Conservation (phyloP, 2,888 invertebrate species). For the Dorcus parallelipipedus region DNA sequence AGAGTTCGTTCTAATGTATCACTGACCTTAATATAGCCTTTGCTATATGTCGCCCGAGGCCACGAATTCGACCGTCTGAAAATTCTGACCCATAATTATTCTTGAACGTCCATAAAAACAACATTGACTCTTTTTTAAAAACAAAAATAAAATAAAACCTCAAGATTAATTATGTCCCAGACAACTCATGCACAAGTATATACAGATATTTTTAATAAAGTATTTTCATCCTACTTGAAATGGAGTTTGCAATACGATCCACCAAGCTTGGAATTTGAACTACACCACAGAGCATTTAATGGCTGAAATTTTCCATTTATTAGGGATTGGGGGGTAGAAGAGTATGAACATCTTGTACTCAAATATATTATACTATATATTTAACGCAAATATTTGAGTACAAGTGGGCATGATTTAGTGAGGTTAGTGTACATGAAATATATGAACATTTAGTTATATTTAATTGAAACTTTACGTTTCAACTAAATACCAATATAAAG, state of each 20-base stretch:
- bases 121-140: background rate
- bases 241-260: conserved; percentile 39
- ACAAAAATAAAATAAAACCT: background rate
- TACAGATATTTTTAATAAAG: conserved; percentile 23
- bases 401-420: conserved; percentile 10
- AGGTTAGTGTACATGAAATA: conserved; percentile 15
- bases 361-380: background rate
- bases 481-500: too few species aligned
- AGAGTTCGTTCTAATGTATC: conserved; percentile 12
- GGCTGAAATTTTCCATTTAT: conserved; percentile 15
- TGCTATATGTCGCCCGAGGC: conserved; percentile 48
- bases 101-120: conserved; percentile 6
- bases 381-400: background rate
- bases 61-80: conserved; percentile 37
- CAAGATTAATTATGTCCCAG: conserved; percentile 30
- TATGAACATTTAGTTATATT: conserved; percentile 12
- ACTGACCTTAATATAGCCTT: conserved; percentile 50
- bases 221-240: conserved; percentile 28
- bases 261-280: conserved; percentile 28
- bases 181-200: conserved; percentile 39
- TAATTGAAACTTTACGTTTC: too few species aligned
- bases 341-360: conserved; percentile 3
- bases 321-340: conserved; percentile 4
- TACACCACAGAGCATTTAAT: conserved; percentile 21
- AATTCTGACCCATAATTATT: conserved; percentile 32